Evolutionary conservation across 2,888 invertebrate species (phyloP), one percentile per base, ranked within the genome.

Genomic region (Noctua comes): DNA sequence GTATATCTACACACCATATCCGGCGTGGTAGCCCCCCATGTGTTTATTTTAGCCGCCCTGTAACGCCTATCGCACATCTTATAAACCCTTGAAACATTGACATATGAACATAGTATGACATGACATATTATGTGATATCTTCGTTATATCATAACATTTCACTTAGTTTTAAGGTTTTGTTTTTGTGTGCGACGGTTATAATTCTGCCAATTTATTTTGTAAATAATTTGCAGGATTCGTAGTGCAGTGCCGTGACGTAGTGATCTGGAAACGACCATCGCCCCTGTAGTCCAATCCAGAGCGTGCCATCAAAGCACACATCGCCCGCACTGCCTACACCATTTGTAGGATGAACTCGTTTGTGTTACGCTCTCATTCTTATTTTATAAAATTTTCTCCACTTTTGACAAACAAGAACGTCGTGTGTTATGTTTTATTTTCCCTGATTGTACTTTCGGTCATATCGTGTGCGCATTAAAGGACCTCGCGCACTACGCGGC

Each of bases 221-320:
- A 70, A 62, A 46, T 66, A 31, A 31, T 43, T 74, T 81, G 2
- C 80, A 91, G 94, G 90, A 64, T 83, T 93, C 65, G 88, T 89
- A 68, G 91, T 94, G 80, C 85, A 91, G 76, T 93, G 94, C 85
- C 89, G 89, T 18, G 93, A 94, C 86, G 92, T 91, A 73, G 87
- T 91, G 77, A 89, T 93, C 48, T 91, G 84, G 87, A 77, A 84
- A 80, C 91, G 92, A 51, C 91, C 91, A 59, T 77, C 84, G 43
- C 82, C 86, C 21, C 54, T 81, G 31, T 73, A 75, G 43, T 84
- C 74, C 54, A 54, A 68, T 74, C 68, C 86, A 11, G 89, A 88
- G 57, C 89, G 92, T 76, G 80, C 85, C 79, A 90, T 90, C 62
- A 89, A 86, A 83, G 77, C 91, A 7, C 90, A 91, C 51, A 75